Conservation (phyloP, 92 coral and sea anemone genomes). For the Zoanthus sociatus region DNA sequence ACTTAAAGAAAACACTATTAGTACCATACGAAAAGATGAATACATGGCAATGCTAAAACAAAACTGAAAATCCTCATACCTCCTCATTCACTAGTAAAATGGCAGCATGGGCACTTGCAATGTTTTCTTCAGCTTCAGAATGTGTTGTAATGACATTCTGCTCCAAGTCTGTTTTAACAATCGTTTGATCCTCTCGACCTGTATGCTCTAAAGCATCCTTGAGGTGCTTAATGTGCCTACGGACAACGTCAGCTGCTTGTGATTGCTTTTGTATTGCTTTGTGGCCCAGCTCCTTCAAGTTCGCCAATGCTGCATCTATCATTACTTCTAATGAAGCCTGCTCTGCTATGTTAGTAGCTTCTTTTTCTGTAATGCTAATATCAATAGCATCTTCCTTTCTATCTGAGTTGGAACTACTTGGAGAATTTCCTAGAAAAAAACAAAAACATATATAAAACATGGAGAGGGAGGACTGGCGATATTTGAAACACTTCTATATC, state of each 20-base stretch:
- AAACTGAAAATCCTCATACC: not conserved
- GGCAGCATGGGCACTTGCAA: conserved; percentile 61
- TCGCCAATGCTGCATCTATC: conserved; percentile 73
- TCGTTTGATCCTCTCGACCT: conserved; percentile 62
- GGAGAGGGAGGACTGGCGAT: no score
- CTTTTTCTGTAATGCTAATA: conserved; percentile 74
- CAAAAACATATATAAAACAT: no score
- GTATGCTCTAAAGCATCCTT: conserved; percentile 72
- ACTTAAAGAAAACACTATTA: no score
- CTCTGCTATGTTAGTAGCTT: conserved; percentile 67
- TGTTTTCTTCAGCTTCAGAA: conserved; percentile 58
- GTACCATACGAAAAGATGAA: not conserved
- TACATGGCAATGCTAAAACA: not conserved
- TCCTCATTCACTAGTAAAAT: conserved; percentile 79
- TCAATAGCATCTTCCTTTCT: conserved; percentile 42
- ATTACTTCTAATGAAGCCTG: conserved; percentile 82
- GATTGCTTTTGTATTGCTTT: conserved; percentile 83
- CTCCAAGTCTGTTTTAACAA: conserved; percentile 56
- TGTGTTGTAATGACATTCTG: conserved; percentile 71
- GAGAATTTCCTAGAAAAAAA: not conserved
- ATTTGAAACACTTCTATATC: no score
- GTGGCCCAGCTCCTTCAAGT: conserved; percentile 64
- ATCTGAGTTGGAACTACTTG: not conserved
- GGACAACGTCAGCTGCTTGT: conserved; percentile 78
- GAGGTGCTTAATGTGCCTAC: conserved; percentile 71